Conservation (phyloP, 1,140 invertebrate genomes). For the Arion vulgaris region DNA sequence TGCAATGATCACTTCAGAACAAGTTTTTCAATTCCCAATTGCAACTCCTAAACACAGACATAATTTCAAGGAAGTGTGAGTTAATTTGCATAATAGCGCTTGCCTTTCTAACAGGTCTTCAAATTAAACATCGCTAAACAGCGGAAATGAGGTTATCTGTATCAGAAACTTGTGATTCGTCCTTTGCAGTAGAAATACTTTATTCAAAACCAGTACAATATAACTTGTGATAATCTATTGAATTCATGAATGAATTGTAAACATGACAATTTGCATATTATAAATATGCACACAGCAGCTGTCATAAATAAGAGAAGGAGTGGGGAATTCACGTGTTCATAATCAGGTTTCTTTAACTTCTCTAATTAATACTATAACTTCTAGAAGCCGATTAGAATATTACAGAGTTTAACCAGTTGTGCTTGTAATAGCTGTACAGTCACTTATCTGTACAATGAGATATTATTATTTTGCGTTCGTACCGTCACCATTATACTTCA, state of each 20-base stretch:
- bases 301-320: too few relatives aligned
- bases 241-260: not conserved
- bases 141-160: not conserved
- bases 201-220: not conserved
- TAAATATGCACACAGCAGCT: too few relatives aligned
- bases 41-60: not conserved
- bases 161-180: not conserved
- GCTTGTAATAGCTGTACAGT: too few relatives aligned
- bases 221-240: not conserved
- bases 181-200: not conserved
- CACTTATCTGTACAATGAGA: too few relatives aligned
- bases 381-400: too few relatives aligned
- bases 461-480: too few relatives aligned
- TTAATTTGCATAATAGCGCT: not conserved
- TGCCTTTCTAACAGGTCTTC: not conserved
- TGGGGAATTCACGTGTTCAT: too few relatives aligned
- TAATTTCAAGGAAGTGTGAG: not conserved
- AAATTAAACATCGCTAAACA: not conserved
- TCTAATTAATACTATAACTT: too few relatives aligned
- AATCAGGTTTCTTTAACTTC: too few relatives aligned
- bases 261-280: not conserved
- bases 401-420: too few relatives aligned
- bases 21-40: not conserved
- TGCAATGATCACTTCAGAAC: not conserved
- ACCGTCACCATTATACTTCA: too few relatives aligned